Conservation (phyloP, 2,113 vertebrate species). For the Cryptotis parvus region DNA sequence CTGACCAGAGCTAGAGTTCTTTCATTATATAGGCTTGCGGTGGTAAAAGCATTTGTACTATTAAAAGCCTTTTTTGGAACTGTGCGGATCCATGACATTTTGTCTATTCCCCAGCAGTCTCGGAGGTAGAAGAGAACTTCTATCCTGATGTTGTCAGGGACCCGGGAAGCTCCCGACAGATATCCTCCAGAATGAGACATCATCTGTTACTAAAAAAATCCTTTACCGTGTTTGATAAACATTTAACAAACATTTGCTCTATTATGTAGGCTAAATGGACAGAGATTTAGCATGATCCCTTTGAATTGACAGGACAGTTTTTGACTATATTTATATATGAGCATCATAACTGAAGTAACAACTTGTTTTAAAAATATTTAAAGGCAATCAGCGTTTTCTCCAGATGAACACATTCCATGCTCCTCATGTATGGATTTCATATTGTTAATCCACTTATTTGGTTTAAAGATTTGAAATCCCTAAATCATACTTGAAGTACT, state of each 20-base stretch:
- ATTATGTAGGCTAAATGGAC: neutral
- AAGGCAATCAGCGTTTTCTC: constrained; percentile 3
- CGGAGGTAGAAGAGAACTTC: too few species aligned
- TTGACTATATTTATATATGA: too few species aligned
- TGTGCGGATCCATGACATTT: too few species aligned
- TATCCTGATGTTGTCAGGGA: too few species aligned
- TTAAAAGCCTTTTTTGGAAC: too few species aligned
- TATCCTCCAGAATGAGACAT: neutral
- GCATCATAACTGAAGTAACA: too few species aligned
- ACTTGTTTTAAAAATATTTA: neutral
- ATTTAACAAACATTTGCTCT: neutral
- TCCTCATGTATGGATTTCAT: constrained; percentile 16
- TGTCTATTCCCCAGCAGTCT: too few species aligned
- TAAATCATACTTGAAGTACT: neutral
- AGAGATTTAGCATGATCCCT: neutral
- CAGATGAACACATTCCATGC: neutral
- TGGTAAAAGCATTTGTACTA: too few species aligned
- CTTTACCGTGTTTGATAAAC: neutral
- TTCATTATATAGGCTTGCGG: too few species aligned
- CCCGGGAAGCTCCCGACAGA: too few species aligned
- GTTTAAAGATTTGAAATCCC: neutral
- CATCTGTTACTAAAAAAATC: neutral
- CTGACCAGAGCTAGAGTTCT: too few species aligned
- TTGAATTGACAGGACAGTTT: neutral
- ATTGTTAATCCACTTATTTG: constrained; percentile 32